Evolutionary conservation across 1,140 invertebrate genomes (phyloP).

Genomic region (Propsilocerus akamusi): DNA sequence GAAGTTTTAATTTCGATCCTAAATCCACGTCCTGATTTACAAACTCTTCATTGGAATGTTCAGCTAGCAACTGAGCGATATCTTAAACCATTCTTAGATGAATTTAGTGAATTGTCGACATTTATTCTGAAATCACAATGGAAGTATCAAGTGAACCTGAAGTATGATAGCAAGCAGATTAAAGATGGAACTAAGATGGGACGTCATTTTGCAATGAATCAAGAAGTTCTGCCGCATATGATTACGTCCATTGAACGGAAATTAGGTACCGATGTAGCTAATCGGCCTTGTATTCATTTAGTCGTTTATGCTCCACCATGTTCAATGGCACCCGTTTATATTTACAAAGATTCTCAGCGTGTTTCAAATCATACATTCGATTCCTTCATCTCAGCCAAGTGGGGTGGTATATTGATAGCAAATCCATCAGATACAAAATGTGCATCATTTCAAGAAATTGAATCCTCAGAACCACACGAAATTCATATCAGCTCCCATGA

Average conservation of each 20-base stretch:
- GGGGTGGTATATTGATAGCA: constrained; percentile 70
- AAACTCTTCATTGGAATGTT: constrained; percentile 49
- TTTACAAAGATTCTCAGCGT: constrained; percentile 28
- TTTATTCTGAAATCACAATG: constrained; percentile 73
- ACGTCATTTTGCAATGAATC: constrained; percentile 38
- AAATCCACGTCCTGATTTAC: constrained; percentile 51
- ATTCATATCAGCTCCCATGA: constrained; percentile 26
- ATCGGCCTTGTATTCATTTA: constrained; percentile 65
- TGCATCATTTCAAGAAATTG: constrained; percentile 17
- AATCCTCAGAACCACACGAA: constrained; percentile 10
- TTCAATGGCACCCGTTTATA: constrained; percentile 48
- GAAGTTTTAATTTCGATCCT: constrained; percentile 59
- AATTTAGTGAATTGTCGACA: constrained; percentile 44
- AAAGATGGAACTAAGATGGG: constrained; percentile 27
- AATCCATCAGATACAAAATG: constrained; percentile 42
- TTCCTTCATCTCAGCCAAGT: constrained; percentile 73
- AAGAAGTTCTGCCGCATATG: constrained; percentile 44
- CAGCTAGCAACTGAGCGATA: constrained; percentile 40
- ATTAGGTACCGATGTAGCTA: constrained; percentile 61
- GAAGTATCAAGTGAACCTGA: constrained; percentile 64
- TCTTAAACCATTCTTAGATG: constrained; percentile 46
- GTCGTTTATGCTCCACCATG: constrained; percentile 65
- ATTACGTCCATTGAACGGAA: constrained; percentile 73
- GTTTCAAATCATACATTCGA: constrained; percentile 26
- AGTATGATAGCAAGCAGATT: constrained; percentile 39